Evolutionary conservation across 2,797 vertebrate genomes (phyloP).

Genomic region (Gobionotothen gibberifrons): DNA sequence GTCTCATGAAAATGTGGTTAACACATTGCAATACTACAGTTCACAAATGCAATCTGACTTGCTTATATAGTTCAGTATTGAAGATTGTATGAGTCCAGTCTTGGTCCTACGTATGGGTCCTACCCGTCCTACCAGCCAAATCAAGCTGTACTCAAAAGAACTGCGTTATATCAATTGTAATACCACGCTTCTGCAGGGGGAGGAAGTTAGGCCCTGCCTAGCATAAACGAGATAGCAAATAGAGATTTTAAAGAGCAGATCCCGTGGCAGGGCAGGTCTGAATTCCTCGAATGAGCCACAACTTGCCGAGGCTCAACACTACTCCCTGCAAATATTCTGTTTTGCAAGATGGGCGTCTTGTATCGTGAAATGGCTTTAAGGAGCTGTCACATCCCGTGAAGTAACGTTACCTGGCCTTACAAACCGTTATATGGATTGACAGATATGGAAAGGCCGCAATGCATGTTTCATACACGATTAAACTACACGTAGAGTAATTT

Average conservation of each 20-base stretch:
- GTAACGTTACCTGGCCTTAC: constrained; percentile 31
- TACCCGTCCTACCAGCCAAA: background rate
- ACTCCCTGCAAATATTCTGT: constrained; percentile 65
- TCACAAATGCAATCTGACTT: constrained; percentile 1
- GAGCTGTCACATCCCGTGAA: constrained; percentile 61
- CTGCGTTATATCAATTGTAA: background rate
- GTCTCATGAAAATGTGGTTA: background rate
- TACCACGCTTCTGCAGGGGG: constrained; percentile 7
- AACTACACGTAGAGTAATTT: background rate
- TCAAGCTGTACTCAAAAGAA: background rate
- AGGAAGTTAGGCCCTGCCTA: constrained; percentile 25
- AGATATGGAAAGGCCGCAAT: fast-evolving
- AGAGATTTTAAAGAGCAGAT: constrained; percentile 39
- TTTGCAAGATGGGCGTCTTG: constrained; percentile 78
- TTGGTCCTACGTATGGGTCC: too few species aligned
- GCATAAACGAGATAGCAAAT: constrained; percentile 25
- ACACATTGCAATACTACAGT: background rate
- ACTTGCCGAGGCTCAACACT: constrained; percentile 76
- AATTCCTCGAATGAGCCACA: constrained; percentile 86
- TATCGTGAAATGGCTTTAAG: constrained; percentile 59
- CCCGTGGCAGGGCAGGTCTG: constrained; percentile 59
- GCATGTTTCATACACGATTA: background rate
- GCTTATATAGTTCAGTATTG: background rate
- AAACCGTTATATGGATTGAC: constrained; percentile 58
- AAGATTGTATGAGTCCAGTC: background rate